Percentiles rank a stretch among this genome's conserved stretches.
Evolutionary conservation across 2,113 vertebrate genomes (phyloP).

Genomic region (Diglossa brunneiventris): DNA sequence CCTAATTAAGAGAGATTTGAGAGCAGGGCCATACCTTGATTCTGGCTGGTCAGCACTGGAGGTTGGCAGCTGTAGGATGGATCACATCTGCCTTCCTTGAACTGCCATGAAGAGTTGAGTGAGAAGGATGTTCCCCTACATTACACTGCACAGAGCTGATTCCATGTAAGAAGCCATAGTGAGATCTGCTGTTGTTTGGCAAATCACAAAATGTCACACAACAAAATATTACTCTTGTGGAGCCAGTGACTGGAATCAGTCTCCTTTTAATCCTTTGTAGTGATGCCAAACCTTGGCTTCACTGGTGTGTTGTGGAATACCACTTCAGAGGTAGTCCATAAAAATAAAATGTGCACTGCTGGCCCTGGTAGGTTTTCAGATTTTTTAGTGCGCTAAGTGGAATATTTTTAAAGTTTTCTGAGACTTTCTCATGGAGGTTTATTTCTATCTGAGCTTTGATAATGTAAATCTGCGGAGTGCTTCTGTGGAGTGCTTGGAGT

Average conservation of each 20-base stretch:
- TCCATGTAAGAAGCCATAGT: neutral
- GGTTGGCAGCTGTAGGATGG: neutral
- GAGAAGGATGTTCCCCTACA: neutral
- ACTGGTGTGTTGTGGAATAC: neutral
- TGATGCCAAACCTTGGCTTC: neutral
- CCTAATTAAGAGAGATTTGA: neutral
- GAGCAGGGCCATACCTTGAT: neutral
- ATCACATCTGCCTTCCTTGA: neutral
- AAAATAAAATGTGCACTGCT: neutral
- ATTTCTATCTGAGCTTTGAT: neutral
- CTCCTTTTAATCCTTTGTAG: neutral
- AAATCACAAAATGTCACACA: neutral
- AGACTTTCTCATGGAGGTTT: neutral
- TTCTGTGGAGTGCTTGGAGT: neutral
- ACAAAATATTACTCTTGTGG: neutral
- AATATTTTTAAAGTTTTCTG: neutral
- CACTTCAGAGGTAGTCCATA: neutral
- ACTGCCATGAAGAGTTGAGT: neutral
- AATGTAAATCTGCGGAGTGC: neutral
- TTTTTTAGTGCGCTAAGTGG: neutral
- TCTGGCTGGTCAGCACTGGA: fast-evolving
- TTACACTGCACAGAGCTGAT: neutral
- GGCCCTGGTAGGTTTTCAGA: neutral
- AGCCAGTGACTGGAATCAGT: neutral
- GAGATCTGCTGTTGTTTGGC: neutral